Conservation (phyloP, 2,888 invertebrate genomes). For the Chromoteleia sp. region DNA sequence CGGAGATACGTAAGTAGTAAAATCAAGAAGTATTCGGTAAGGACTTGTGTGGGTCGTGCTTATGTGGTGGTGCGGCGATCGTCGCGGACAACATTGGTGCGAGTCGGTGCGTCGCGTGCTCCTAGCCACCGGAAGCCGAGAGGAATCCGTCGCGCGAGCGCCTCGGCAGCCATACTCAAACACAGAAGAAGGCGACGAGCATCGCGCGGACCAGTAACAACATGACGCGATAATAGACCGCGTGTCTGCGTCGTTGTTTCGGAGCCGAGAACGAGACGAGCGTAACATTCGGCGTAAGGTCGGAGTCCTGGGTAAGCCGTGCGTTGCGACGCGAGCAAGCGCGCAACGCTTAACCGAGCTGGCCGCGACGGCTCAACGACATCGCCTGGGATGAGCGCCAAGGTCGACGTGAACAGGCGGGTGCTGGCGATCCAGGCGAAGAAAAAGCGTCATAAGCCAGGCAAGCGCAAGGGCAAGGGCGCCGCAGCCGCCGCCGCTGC, state of each 20-base stretch:
- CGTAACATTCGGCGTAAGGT: too few relatives aligned
- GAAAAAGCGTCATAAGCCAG: conserved; percentile 95
- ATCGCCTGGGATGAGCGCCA: conserved; percentile 89
- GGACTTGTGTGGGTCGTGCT: neutral
- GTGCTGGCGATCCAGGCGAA: conserved; percentile 96
- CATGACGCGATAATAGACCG: conserved; percentile 65
- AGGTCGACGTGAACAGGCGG: conserved; percentile 96
- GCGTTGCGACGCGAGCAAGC: neutral
- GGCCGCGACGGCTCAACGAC: conserved; percentile 57
- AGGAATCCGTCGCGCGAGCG: conserved; percentile 21
- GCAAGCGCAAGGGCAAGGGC: conserved; percentile 89
- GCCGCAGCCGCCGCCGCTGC: neutral
- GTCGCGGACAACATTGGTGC: neutral
- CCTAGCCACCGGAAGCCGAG: conserved; percentile 1
- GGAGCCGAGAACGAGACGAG: neutral
- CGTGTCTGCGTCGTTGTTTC: neutral
- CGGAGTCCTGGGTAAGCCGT: conserved; percentile 35
- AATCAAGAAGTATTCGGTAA: too few relatives aligned
- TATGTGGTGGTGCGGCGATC: neutral
- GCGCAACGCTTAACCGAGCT: conserved; percentile 36
- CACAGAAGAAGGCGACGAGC: conserved; percentile 74
- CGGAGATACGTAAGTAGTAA: too few relatives aligned
- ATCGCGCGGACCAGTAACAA: conserved; percentile 70
- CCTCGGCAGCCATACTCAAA: conserved; percentile 81
- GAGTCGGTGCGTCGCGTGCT: neutral